Conservation (phyloP, 2,888 invertebrate genomes). For the Liopterus haemorrhoidalis region DNA sequence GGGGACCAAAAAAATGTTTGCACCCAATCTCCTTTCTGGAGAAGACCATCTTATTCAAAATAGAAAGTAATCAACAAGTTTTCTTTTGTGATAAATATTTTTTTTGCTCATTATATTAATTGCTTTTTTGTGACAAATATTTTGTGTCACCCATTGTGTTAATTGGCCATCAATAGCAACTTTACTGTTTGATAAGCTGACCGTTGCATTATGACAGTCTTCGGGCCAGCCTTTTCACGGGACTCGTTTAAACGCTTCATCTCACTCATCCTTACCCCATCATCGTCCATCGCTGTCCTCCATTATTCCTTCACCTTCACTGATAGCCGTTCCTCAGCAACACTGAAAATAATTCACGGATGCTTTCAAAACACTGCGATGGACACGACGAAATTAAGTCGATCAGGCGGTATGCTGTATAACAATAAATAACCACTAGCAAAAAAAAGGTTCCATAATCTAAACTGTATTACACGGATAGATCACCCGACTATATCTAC, state of each 20-base stretch:
- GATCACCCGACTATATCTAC: no score
- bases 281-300: slow-evolving; percentile 10
- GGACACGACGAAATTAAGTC: no score
- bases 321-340: slow-evolving; percentile 15
- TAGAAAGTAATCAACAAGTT: not conserved
- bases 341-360: slow-evolving; percentile 1
- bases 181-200: slow-evolving; percentile 37
- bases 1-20: no score
- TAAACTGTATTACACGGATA: no score
- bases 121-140: not conserved
- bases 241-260: slow-evolving; percentile 19
- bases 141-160: not conserved
- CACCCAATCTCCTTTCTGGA: no score
- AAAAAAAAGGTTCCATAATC: no score
- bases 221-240: slow-evolving; percentile 45
- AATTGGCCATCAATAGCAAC: slow-evolving; percentile 7
- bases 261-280: slow-evolving; percentile 14
- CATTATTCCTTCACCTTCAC: slow-evolving; percentile 1
- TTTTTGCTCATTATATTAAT: not conserved
- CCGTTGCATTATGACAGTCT: slow-evolving; percentile 49
- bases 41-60: not conserved
- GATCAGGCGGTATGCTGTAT: no score
- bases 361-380: no score
- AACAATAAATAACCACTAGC: no score
- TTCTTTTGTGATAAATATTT: not conserved